These are phyloP conservation scores for Tuberolachnus salignus DNA, from an alignment of 2,888 invertebrate genomes.

Conservation along the genomic window DNA sequence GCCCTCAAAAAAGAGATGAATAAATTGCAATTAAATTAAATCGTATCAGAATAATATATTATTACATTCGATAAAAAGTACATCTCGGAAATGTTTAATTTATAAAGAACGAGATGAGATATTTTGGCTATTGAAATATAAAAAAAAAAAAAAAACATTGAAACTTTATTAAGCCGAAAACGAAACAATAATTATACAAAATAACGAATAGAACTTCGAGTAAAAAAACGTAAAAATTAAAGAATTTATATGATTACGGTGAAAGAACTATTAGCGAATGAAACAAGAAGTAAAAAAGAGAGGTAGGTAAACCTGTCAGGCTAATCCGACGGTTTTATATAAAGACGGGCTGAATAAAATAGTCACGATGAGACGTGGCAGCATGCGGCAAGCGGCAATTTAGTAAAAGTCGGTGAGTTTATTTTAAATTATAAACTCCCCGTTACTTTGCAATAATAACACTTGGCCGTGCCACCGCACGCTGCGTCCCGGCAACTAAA, in stretches of 20 bases:
- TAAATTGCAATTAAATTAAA: too few relatives aligned
- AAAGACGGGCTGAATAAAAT: conserved; percentile 8
- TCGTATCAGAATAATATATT: too few relatives aligned
- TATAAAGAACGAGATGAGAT: too few relatives aligned
- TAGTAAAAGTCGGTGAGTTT: conserved; percentile 33
- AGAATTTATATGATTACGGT: neutral
- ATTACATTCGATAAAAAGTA: neutral
- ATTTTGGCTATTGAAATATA: too few relatives aligned
- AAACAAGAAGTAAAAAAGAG: neutral
- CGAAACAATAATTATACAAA: too few relatives aligned
- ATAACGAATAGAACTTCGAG: too few relatives aligned
- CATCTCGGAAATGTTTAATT: neutral
- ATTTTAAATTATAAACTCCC: conserved; percentile 48
- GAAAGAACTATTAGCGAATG: neutral
- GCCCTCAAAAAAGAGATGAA: too few relatives aligned
- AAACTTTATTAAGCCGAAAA: too few relatives aligned
- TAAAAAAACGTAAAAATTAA: neutral
- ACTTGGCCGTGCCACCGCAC: neutral
- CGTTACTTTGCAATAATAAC: conserved; percentile 51
- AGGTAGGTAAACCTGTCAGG: conserved; percentile 27
- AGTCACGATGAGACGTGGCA: neutral
- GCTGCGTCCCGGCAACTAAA: neutral
- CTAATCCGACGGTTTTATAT: conserved; percentile 35
- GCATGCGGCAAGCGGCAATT: neutral
- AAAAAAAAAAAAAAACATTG: too few relatives aligned